These are phyloP conservation scores for Palythoa caribaeorum DNA, from an alignment of 92 coral and sea anemone species.

Conservation along the genomic window DNA sequence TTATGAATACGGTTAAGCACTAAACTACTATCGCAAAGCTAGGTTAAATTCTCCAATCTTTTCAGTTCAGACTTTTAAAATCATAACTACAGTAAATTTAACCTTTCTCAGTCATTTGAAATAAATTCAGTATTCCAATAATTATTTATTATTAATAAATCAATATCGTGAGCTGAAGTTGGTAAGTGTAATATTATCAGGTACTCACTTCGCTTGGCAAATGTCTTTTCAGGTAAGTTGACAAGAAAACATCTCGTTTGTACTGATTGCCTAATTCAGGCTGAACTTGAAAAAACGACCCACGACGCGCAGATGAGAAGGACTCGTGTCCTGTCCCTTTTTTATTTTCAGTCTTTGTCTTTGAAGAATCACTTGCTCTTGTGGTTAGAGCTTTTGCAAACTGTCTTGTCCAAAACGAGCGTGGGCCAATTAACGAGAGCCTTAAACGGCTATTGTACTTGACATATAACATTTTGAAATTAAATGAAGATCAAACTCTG, in stretches of 20 bases:
- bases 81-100: too few relatives aligned
- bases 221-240: conserved; percentile 70
- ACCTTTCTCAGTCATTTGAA: too few relatives aligned
- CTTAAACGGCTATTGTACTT: neutral
- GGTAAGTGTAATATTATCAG: too few relatives aligned
- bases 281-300: conserved; percentile 82
- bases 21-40: too few relatives aligned
- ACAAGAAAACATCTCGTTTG: conserved; percentile 70
- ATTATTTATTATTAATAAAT: neutral
- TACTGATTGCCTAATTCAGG: conserved; percentile 85
- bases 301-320: conserved; percentile 74
- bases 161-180: neutral
- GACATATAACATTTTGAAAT: neutral
- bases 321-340: neutral
- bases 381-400: conserved; percentile 15
- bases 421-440: neutral
- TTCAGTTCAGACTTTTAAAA: too few relatives aligned
- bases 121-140: neutral
- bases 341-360: neutral
- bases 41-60: too few relatives aligned
- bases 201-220: conserved; percentile 76
- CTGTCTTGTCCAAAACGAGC: conserved; percentile 1
- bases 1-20: too few relatives aligned
- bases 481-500: neutral
- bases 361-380: neutral